Evolutionary conservation across 1,140 invertebrate genomes (phyloP), one percentile per base, ranked within the genome.

Genomic region (Oedothorax gibbosus): DNA sequence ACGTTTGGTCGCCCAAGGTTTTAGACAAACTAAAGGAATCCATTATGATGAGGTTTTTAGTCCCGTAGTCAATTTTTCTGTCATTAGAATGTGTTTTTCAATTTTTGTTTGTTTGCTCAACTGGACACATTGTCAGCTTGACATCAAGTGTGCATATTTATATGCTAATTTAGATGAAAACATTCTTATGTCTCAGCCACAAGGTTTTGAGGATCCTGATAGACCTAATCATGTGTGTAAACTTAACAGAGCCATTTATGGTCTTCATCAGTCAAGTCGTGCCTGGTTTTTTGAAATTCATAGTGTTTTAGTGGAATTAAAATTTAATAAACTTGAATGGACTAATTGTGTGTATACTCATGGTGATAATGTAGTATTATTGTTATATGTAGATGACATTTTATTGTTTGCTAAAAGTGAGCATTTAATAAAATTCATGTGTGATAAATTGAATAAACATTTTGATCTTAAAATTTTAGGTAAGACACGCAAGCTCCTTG

Each of bases 401-500:
- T n/a, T n/a, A n/a, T n/a, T n/a, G n/a, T n/a, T 60, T 66, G 65
- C 15, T 20, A 18, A 4, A 20, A 20, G 12, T 11, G 21, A 66
- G 18, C 35, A 11, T n/a, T 66, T 66, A 35, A 66, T 66, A 20
- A 0, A 50, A 53, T 11, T 6, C 35, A 66, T 18, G 12, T 11
- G 11, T 5, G 21, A 20, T 5, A 72, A 72, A 49, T 1, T 72
- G 11, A 50, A 18, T n/a, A 72, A 14, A 12, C 8, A 8, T 50
- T 72, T 72, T 72, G 69, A 72, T 53, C 3, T 72, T 1, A 72
- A 72, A 72, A 53, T 72, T 53, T 50, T 72, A 21, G 69, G 69
- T 4, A 72, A 72, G 21, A 72, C 69, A 18, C 50, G 18, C 11
- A 72, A 72, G 5, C 50, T 72, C 11, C 20, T 72, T 12, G 69